Conservation (phyloP, 1,140 invertebrate genomes). For the Tetranychus cinnabarinus region DNA sequence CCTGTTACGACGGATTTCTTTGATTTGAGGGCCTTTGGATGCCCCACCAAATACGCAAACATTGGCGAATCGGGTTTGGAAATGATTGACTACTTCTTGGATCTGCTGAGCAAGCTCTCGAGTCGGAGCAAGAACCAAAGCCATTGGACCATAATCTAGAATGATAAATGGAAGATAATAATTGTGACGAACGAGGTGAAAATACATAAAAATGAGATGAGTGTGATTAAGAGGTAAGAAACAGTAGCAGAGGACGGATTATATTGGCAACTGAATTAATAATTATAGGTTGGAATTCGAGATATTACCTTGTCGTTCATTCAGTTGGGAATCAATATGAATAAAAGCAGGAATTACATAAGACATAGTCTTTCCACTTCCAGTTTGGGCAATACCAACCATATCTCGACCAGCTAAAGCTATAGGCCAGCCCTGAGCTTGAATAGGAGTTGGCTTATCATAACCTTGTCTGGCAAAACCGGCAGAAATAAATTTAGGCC, state of each 20-base stretch:
- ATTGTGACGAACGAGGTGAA: not conserved
- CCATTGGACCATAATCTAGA: constrained; percentile 20
- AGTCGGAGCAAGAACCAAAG: constrained; percentile 68
- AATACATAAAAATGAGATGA: not conserved
- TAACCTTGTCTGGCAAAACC: constrained; percentile 27
- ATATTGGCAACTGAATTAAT: too few relatives aligned
- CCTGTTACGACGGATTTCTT: constrained; percentile 42
- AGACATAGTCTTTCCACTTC: constrained; percentile 58
- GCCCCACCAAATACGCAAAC: constrained; percentile 90
- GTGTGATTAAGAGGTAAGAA: not conserved
- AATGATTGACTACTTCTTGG: constrained; percentile 69
- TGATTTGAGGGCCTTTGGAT: constrained; percentile 64
- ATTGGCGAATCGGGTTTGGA: constrained; percentile 65
- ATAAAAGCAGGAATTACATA: constrained; percentile 48
- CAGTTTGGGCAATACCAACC: constrained; percentile 80
- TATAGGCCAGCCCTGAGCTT: constrained; percentile 77
- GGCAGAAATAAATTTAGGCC: constrained; percentile 38
- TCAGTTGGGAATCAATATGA: constrained; percentile 71
- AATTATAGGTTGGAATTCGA: too few relatives aligned
- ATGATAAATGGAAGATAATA: not conserved
- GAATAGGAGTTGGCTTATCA: constrained; percentile 58
- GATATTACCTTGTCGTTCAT: constrained; percentile 17
- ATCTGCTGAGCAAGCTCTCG: constrained; percentile 89
- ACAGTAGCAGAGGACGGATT: not conserved
- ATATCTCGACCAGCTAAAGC: constrained; percentile 72